Evolutionary conservation across 1,140 invertebrate genomes (phyloP).

Genomic region (Nasonia giraulti): DNA sequence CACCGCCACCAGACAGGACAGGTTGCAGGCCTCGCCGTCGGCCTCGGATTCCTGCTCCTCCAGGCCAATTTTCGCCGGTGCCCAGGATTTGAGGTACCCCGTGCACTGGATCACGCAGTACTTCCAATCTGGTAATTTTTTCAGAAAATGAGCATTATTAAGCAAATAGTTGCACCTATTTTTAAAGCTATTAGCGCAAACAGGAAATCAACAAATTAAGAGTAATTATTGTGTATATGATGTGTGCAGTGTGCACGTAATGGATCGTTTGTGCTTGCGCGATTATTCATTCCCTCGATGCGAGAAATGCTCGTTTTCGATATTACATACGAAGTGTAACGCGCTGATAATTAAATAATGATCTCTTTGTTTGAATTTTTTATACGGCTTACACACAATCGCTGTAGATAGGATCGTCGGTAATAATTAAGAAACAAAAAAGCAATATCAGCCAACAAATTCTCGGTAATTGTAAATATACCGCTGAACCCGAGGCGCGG

Average conservation of each 20-base stretch:
- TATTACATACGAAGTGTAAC: too few species aligned
- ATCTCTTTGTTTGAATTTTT: neutral
- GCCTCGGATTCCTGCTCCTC: conserved; percentile 80
- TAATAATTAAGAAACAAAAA: neutral
- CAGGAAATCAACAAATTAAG: neutral
- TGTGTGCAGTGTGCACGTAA: too few species aligned
- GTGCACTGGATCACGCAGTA: conserved; percentile 90
- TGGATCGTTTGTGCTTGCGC: too few species aligned
- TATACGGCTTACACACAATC: too few species aligned
- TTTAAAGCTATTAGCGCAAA: too few species aligned
- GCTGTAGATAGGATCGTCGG: neutral
- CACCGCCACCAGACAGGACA: conserved; percentile 90
- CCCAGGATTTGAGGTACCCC: conserved; percentile 95
- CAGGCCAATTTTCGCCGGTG: conserved; percentile 83
- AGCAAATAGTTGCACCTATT: too few species aligned
- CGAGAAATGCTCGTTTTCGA: too few species aligned
- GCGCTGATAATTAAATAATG: neutral
- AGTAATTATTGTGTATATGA: neutral
- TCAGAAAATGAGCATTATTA: too few species aligned
- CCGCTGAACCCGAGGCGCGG: too few species aligned
- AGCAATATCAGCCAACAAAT: neutral
- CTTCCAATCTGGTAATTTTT: conserved; percentile 78
- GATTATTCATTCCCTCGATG: too few species aligned
- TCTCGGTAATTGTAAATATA: neutral
- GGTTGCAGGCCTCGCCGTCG: conserved; percentile 84